Evolutionary conservation across 1,140 invertebrate species (phyloP), one percentile per base, ranked within the genome.

Genomic region (Anastrepha ludens): DNA sequence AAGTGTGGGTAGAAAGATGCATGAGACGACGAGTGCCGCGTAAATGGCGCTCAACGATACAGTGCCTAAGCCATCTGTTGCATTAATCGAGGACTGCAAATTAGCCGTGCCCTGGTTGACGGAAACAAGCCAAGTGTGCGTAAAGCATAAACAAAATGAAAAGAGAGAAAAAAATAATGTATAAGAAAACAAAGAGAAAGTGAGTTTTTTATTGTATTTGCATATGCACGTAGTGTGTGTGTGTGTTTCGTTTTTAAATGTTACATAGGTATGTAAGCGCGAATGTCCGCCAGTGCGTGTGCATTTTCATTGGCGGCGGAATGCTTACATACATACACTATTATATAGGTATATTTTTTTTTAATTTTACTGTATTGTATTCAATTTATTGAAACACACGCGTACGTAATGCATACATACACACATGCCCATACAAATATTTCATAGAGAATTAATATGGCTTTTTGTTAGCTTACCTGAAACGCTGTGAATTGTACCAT

Each of bases 401-500:
- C 11, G 50, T 2, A 55, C 6, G 50, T 55, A 55, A 67, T 41
- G 64, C 64, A 39, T 20, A 65, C 62, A 65, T 29, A 65, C 20
- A 29, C 11, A 11, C 11, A 55, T 55, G 50, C 11, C 2, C 50
- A 55, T 55, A 55, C 50, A 55, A 8, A 55, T 55, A 55, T 55
- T 55, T 55, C 2, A 55, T 55, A 55, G 50, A 55, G 50, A 55
- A 74, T 74, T 15, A 41, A 74, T 47, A 74, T 44, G 67, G 17
- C 39, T 65, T 65, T 65, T 65, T 3, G 11, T 41, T 74, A 29
- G 70, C 90, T 90, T 87, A 93, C 93, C 92, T 97, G 96, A 93
- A 98, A 99, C 58, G 98, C 97, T 20, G 97, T 98, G 94, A 99
- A 98, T 90, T 98, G 97, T 87, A 98, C 97, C 95, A 98, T 97